A percentile compares a stretch with the other conserved stretches of the same genome.
Conservation (phyloP, 2,888 invertebrate genomes). For the Crepidodera aurea region DNA sequence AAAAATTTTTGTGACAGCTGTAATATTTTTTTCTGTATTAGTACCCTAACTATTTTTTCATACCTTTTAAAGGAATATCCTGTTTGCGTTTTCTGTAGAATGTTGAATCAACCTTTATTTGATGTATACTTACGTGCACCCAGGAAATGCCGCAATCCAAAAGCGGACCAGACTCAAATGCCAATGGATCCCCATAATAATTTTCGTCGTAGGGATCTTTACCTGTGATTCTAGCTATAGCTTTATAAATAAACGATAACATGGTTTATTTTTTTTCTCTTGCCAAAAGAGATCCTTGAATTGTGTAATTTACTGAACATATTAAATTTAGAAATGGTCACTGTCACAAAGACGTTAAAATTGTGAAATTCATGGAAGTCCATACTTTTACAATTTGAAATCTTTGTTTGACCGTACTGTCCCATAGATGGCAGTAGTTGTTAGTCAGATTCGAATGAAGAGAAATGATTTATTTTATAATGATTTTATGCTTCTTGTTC, state of each 20-base stretch:
- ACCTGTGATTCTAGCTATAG: conserved; percentile 48
- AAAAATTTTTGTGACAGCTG: no score
- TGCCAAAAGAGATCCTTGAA: neutral
- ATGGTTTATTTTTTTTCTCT: conserved; percentile 20
- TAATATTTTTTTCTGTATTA: no score
- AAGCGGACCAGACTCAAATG: conserved; percentile 53
- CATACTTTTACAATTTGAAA: neutral
- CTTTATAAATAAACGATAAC: conserved; percentile 44
- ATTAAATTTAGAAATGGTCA: conserved; percentile 21
- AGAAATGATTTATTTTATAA: no score
- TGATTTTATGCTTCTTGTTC: no score
- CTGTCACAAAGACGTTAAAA: neutral
- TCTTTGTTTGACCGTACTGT: neutral
- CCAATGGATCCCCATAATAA: conserved; percentile 48
- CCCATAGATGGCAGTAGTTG: no score
- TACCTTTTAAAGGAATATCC: neutral
- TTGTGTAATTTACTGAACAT: neutral
- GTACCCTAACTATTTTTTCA: no score
- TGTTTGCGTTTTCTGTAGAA: no score
- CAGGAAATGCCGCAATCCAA: conserved; percentile 54
- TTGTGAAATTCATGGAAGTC: neutral
- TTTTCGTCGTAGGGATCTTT: conserved; percentile 46
- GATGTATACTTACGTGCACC: conserved; percentile 46
- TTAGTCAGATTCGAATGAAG: no score
- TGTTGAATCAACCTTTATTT: no score